A percentile compares a stretch with the other conserved stretches of the same genome.
Conservation (phyloP, 2,888 invertebrate species). For the Sialis fuliginosa region DNA sequence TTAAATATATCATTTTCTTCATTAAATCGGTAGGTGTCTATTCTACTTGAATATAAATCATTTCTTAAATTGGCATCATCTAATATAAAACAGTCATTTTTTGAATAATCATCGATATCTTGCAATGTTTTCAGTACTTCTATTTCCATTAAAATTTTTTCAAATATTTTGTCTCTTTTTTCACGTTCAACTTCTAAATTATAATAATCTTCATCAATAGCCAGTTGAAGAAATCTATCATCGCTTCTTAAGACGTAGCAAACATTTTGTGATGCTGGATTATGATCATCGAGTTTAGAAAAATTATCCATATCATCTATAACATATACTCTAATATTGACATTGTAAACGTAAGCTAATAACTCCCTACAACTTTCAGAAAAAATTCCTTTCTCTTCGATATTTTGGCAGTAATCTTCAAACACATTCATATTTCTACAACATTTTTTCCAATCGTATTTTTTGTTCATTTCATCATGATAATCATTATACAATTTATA, state of each 20-base stretch:
- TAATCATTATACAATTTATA: constrained; percentile 1
- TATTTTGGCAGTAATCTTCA: constrained; percentile 7
- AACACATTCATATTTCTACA: constrained; percentile 4
- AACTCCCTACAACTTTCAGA: constrained; percentile 10
- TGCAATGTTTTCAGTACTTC: not conserved
- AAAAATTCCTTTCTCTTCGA: constrained; percentile 8
- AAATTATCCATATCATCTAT: constrained; percentile 3
- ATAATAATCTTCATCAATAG: constrained; percentile 7
- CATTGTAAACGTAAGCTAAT: constrained; percentile 9
- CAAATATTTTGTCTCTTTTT: constrained; percentile 2
- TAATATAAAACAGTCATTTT: constrained; percentile 1
- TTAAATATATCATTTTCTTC: constrained; percentile 5
- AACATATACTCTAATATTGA: constrained; percentile 8
- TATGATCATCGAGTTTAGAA: constrained; percentile 1
- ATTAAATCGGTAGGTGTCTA: not conserved
- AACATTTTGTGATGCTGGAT: constrained; percentile 2
- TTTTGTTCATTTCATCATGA: constrained; percentile 1
- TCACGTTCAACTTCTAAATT: constrained; percentile 6
- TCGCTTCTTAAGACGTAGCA: constrained; percentile 3
- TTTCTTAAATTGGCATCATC: not conserved
- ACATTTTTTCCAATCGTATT: constrained; percentile 5
- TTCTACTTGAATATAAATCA: constrained; percentile 1
- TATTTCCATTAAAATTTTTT: not conserved
- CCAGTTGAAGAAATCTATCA: constrained; percentile 5
- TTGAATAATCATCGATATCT: not conserved